Evolutionary conservation across 2,113 vertebrate species (phyloP).

Genomic region (Labeo catla): DNA sequence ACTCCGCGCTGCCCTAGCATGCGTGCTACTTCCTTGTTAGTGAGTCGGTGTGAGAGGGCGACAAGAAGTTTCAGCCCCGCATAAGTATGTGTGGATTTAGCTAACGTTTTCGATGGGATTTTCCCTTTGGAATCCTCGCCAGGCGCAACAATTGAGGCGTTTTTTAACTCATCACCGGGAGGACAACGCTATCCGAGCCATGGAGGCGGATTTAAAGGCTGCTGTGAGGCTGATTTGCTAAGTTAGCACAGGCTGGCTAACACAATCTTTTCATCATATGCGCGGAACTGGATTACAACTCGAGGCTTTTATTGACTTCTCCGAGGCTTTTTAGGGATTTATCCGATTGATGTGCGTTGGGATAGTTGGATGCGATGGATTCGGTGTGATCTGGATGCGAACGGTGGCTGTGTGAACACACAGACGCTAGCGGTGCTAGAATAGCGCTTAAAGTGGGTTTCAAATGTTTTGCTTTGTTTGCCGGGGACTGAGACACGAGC

Average conservation of each 20-base stretch:
- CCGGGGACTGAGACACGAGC: slow-evolving; percentile 45
- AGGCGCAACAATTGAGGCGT: not conserved
- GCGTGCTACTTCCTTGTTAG: slow-evolving; percentile 58
- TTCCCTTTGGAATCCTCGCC: too few relatives aligned
- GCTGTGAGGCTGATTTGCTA: slow-evolving; percentile 33
- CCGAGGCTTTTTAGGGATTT: not conserved
- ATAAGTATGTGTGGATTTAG: not conserved
- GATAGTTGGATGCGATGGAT: slow-evolving; percentile 21
- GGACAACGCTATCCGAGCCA: not conserved
- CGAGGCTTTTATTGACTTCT: not conserved
- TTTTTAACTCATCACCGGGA: not conserved
- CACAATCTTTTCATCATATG: slow-evolving; percentile 34
- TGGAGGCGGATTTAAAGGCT: slow-evolving; percentile 26
- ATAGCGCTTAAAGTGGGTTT: slow-evolving; percentile 45
- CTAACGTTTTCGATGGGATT: not conserved
- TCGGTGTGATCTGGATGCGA: not conserved
- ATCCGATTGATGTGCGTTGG: not conserved
- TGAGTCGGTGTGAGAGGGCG: slow-evolving; percentile 50
- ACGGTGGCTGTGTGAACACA: not conserved
- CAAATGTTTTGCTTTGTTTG: slow-evolving; percentile 60
- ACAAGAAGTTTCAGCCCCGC: slow-evolving; percentile 52
- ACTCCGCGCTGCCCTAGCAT: not conserved
- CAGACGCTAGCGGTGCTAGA: slow-evolving; percentile 11
- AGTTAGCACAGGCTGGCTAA: slow-evolving; percentile 47
- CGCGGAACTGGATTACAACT: slow-evolving; percentile 41